phyloP scores from a whole-genome alignment of 2,797 vertebrate species.

The Pelochelys cantorii region DNA sequence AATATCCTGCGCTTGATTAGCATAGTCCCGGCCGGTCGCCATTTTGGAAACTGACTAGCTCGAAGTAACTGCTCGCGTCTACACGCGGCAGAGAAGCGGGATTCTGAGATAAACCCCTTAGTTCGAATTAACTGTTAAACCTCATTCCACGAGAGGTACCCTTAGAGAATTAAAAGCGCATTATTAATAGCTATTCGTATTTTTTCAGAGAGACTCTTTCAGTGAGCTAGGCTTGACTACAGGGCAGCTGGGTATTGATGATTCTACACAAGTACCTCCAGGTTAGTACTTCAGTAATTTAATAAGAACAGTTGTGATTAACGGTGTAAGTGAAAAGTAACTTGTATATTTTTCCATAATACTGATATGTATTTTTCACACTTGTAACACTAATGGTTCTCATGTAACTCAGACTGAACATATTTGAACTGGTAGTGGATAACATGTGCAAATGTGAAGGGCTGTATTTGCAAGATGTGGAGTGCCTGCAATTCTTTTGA shows the following conservation, averaged over 20 bases:
- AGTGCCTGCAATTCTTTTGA: neutral
- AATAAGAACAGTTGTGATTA: neutral
- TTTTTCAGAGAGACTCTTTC: constrained; percentile 89
- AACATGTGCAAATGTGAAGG: neutral
- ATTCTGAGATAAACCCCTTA: too few species aligned
- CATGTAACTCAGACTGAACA: neutral
- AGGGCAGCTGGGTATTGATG: constrained; percentile 95
- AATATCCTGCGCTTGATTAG: too few species aligned
- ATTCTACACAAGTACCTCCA: constrained; percentile 91
- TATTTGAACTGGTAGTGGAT: neutral
- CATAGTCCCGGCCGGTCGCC: too few species aligned
- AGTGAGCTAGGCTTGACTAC: constrained; percentile 88
- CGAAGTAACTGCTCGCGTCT: too few species aligned
- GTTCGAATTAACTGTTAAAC: too few species aligned
- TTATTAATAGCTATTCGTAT: neutral
- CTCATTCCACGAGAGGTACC: too few species aligned
- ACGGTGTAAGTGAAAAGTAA: neutral
- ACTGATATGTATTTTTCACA: neutral
- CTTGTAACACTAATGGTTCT: neutral
- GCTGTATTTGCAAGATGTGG: neutral
- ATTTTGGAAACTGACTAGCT: too few species aligned
- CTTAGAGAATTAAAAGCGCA: too few species aligned
- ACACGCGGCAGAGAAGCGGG: too few species aligned
- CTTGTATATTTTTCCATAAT: neutral
- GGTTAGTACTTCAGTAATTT: constrained; percentile 80